Percentiles rank a stretch among this genome's conserved stretches.
These are phyloP conservation scores for Heteropelma amictum DNA, from an alignment of 2,888 invertebrate species.

Conservation along the genomic window DNA sequence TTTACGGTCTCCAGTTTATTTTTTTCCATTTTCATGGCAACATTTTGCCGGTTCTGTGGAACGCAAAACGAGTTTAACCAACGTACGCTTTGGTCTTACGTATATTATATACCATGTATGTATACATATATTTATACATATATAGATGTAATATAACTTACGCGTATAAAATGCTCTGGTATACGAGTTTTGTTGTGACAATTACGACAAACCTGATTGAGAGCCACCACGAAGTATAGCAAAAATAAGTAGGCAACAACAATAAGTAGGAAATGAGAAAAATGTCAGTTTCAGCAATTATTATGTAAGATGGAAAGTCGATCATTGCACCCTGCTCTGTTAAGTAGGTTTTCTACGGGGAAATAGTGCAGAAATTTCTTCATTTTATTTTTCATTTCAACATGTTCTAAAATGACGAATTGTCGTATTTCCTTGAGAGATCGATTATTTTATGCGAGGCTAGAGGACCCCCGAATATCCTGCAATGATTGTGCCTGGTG, in stretches of 20 bases:
- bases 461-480: background rate
- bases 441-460: background rate
- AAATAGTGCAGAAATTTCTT: too few species aligned
- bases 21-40: background rate
- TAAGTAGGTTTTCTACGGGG: too few species aligned
- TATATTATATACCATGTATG: background rate
- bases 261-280: background rate
- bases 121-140: background rate
- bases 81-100: constrained; percentile 20
- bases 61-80: constrained; percentile 53
- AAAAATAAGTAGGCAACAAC: background rate
- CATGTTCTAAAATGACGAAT: background rate
- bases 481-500: background rate
- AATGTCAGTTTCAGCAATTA: too few species aligned
- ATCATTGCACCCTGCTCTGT: too few species aligned
- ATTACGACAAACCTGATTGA: constrained; percentile 42
- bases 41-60: constrained; percentile 42
- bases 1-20: constrained; percentile 14
- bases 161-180: constrained; percentile 8
- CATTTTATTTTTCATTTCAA: too few species aligned
- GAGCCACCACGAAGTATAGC: background rate
- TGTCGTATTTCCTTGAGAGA: background rate
- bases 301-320: too few species aligned
- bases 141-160: background rate
- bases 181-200: constrained; percentile 36